phyloP scores from a whole-genome alignment of 2,888 invertebrate genomes.

The Cosmopolites sordidus region DNA sequence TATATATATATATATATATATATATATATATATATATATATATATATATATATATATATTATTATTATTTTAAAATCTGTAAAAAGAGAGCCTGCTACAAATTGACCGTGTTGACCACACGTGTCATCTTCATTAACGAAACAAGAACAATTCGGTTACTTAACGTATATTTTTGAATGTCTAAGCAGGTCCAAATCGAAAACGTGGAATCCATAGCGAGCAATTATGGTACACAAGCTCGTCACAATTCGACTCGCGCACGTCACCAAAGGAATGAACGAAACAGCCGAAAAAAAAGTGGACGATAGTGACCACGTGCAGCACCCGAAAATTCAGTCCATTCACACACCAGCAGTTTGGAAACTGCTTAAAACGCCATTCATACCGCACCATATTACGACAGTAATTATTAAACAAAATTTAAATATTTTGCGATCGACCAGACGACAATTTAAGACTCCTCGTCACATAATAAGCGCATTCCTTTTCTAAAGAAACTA shows the following conservation, averaged over 20 bases:
- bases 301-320: neutral
- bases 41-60: no score
- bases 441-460: slow-evolving; percentile 2
- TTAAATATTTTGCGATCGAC: slow-evolving; percentile 4
- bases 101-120: no score
- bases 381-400: neutral
- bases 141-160: neutral
- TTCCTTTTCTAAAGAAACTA: slow-evolving; percentile 22
- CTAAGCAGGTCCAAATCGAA: neutral
- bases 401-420: slow-evolving; percentile 9
- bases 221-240: no score
- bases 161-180: neutral
- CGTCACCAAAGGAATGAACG: no score
- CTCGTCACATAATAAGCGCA: slow-evolving; percentile 14
- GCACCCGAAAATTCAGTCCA: neutral
- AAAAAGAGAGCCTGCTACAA: no score
- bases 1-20: no score
- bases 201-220: no score
- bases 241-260: no score
- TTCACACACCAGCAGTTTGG: neutral
- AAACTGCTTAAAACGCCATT: neutral
- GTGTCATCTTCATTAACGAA: neutral
- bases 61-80: no score
- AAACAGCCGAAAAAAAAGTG: no score
- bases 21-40: no score